phyloP scores from a whole-genome alignment of 2,888 invertebrate genomes.

The Sericinus montela region DNA sequence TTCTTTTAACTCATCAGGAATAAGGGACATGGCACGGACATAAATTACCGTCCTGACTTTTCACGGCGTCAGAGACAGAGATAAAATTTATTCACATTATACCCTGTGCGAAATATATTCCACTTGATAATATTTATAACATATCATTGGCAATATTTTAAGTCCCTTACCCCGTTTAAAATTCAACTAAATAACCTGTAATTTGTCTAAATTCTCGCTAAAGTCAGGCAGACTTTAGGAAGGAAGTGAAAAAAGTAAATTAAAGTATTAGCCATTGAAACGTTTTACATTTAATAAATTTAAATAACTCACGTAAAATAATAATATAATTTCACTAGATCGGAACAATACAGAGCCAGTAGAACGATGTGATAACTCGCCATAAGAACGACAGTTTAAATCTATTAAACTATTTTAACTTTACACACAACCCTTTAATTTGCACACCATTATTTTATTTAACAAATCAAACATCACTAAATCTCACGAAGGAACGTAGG shows the following conservation, averaged over 20 bases:
- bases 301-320: conserved; percentile 54
- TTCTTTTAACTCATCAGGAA: conserved; percentile 65
- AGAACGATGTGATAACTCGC: conserved; percentile 43
- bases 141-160: conserved; percentile 63
- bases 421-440: conserved; percentile 80
- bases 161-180: conserved; percentile 71
- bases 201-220: conserved; percentile 49
- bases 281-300: conserved; percentile 42
- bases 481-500: conserved; percentile 39
- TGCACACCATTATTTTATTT: conserved; percentile 72
- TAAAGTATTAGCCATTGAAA: conserved; percentile 50
- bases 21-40: conserved; percentile 71
- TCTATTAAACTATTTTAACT: conserved; percentile 75
- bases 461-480: conserved; percentile 49
- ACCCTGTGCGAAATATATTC: conserved; percentile 73
- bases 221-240: conserved; percentile 36
- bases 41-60: conserved; percentile 34
- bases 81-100: conserved; percentile 63
- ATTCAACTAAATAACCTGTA: conserved; percentile 60
- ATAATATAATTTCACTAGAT: conserved; percentile 31
- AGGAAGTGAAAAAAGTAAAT: conserved; percentile 41
- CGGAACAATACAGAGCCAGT: conserved; percentile 9
- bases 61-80: conserved; percentile 39
- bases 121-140: conserved; percentile 66
- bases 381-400: conserved; percentile 59